A percentile compares a stretch with the other conserved stretches of the same genome.
phyloP scores from a whole-genome alignment of 1,140 invertebrate genomes.

The Pachypeltis micranthus region DNA sequence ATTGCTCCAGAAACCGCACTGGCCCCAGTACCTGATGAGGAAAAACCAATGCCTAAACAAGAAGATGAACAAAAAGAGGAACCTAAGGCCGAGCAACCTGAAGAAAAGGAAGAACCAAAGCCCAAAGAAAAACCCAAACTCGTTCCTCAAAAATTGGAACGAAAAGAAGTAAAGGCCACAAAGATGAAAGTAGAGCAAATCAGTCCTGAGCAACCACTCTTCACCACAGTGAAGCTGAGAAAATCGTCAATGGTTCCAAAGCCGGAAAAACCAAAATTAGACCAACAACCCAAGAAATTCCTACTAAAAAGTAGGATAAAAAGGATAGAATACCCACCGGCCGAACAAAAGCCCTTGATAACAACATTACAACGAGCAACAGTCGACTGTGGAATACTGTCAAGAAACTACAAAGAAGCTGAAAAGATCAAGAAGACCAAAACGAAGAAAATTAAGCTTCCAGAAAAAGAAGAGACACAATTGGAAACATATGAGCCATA shows the following conservation, averaged over 20 bases:
- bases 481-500: slow-evolving; percentile 40
- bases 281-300: slow-evolving; percentile 45
- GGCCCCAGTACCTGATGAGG: slow-evolving; percentile 18
- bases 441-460: slow-evolving; percentile 35
- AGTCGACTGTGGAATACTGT: slow-evolving; percentile 49
- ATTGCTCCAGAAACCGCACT: slow-evolving; percentile 1
- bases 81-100: neutral
- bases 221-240: slow-evolving; percentile 49
- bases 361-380: slow-evolving; percentile 26
- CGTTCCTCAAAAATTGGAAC: slow-evolving; percentile 28
- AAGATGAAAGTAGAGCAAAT: slow-evolving; percentile 36
- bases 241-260: slow-evolving; percentile 40
- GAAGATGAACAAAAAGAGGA: slow-evolving; percentile 20
- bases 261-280: slow-evolving; percentile 38
- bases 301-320: slow-evolving; percentile 50
- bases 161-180: slow-evolving; percentile 38
- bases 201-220: slow-evolving; percentile 39
- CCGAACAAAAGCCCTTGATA: slow-evolving; percentile 29
- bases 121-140: slow-evolving; percentile 17
- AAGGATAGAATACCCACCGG: slow-evolving; percentile 37
- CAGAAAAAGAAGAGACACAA: slow-evolving; percentile 33
- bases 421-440: slow-evolving; percentile 48
- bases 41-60: no score
- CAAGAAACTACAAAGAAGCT: slow-evolving; percentile 55
- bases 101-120: slow-evolving; percentile 7